Conservation (phyloP, 35 echinoderm and acorn worm species). For the Apostichopus japonicus region DNA sequence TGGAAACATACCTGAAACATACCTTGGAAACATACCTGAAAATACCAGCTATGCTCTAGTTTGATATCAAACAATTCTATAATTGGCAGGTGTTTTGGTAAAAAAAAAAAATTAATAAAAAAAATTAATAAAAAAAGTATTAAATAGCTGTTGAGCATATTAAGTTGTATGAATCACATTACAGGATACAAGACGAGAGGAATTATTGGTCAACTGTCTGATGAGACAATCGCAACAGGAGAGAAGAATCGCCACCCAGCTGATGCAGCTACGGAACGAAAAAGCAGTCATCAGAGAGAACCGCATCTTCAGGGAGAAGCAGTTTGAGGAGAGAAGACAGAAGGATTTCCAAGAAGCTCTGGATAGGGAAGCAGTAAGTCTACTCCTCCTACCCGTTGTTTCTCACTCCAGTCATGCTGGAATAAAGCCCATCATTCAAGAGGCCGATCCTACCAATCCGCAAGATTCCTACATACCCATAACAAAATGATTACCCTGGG, state of each 20-base stretch:
- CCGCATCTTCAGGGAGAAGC: conserved; percentile 90
- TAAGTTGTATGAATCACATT: not conserved
- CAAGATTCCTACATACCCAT: no score
- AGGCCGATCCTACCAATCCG: no score
- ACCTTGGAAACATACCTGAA: no score
- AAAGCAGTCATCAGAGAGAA: conserved; percentile 93
- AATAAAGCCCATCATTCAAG: no score
- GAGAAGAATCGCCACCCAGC: conserved; percentile 90
- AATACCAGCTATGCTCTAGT: no score
- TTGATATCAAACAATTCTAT: no score
- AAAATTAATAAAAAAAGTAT: no score
- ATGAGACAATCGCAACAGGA: conserved; percentile 96
- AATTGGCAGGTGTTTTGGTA: no score
- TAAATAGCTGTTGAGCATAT: no score
- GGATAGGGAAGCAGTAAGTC: conserved; percentile 93
- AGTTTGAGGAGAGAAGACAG: conserved; percentile 93
- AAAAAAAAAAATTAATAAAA: no score
- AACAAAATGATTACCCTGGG: no score
- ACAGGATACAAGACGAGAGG: conserved; percentile 79
- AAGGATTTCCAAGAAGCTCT: conserved; percentile 94
- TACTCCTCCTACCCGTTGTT: not conserved
- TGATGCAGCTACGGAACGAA: conserved; percentile 93
- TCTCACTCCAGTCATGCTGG: not conserved
- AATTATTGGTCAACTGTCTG: conserved; percentile 85
- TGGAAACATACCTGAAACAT: no score